Conservation (phyloP, 2,113 vertebrate genomes). For the Strix uralensis region DNA sequence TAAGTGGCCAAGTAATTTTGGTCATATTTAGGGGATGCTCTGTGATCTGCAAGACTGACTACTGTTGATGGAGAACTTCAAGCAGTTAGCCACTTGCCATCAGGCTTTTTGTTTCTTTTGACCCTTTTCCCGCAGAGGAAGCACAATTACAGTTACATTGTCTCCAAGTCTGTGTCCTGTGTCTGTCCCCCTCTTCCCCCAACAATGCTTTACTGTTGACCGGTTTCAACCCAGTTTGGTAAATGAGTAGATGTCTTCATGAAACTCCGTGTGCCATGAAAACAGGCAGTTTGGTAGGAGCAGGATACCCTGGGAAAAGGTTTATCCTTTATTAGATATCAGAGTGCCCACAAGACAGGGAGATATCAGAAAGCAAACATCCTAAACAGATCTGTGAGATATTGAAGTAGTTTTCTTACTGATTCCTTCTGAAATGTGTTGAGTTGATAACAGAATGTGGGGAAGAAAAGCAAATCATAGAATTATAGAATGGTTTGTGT, state of each 20-base stretch:
- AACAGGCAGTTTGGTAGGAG: neutral
- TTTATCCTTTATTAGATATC: neutral
- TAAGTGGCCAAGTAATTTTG: neutral
- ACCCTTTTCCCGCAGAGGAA: neutral
- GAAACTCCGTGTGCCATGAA: neutral
- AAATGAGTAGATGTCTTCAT: neutral
- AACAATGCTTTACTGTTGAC: neutral
- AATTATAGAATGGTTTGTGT: neutral
- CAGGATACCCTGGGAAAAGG: neutral
- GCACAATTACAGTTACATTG: neutral
- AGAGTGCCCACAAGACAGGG: neutral
- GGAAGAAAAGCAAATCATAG: neutral
- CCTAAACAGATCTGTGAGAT: neutral
- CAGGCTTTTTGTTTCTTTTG: neutral
- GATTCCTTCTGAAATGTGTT: neutral
- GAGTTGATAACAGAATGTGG: neutral
- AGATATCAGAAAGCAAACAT: neutral
- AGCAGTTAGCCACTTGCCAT: neutral
- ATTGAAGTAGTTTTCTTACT: neutral
- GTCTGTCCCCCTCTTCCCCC: neutral
- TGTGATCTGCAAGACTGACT: neutral
- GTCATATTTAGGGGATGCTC: neutral
- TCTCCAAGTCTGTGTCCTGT: neutral
- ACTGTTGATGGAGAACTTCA: neutral
- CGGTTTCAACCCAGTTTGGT: neutral